These are phyloP conservation scores for Drosophila nikananu DNA, from an alignment of 1,140 invertebrate species.

Conservation along the genomic window DNA sequence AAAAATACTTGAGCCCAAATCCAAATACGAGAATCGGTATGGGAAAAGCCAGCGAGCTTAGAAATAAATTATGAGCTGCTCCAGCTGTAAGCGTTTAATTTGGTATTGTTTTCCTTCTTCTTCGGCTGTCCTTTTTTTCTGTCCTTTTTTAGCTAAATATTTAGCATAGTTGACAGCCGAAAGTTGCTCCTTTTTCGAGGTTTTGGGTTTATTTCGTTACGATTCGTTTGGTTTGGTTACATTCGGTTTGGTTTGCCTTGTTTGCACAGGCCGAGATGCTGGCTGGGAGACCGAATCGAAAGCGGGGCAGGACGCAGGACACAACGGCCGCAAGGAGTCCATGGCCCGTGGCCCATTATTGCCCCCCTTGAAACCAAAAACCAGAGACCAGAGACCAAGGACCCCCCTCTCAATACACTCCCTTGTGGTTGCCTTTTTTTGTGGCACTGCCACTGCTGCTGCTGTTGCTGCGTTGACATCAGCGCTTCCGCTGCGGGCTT, in stretches of 20 bases:
- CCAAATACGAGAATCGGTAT: slow-evolving; percentile 12
- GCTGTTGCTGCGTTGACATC: slow-evolving; percentile 65
- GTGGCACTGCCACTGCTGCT: slow-evolving; percentile 13
- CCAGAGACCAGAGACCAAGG: slow-evolving; percentile 14
- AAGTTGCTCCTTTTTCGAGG: slow-evolving; percentile 73
- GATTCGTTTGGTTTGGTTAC: slow-evolving; percentile 75
- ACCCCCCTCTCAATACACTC: slow-evolving; percentile 47
- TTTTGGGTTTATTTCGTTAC: slow-evolving; percentile 81
- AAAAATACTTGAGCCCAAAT: slow-evolving; percentile 47
- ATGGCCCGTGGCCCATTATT: slow-evolving; percentile 73
- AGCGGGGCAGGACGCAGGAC: slow-evolving; percentile 50
- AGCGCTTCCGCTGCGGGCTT: slow-evolving; percentile 79
- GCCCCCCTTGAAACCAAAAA: slow-evolving; percentile 36
- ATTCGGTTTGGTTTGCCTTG: slow-evolving; percentile 51
- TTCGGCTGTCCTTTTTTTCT: slow-evolving; percentile 11
- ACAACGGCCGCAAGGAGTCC: slow-evolving; percentile 61
- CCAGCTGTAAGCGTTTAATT: slow-evolving; percentile 69
- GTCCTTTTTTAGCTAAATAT: slow-evolving; percentile 55
- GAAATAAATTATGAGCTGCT: slow-evolving; percentile 61
- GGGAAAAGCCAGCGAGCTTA: slow-evolving; percentile 24
- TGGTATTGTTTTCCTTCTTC: slow-evolving; percentile 61
- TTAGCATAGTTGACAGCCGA: slow-evolving; percentile 76
- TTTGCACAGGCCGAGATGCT: slow-evolving; percentile 68
- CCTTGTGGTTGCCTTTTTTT: slow-evolving; percentile 65
- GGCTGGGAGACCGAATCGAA: slow-evolving; percentile 65